Conservation (phyloP, 2,797 vertebrate genomes). For the Poeciliopsis infans region DNA sequence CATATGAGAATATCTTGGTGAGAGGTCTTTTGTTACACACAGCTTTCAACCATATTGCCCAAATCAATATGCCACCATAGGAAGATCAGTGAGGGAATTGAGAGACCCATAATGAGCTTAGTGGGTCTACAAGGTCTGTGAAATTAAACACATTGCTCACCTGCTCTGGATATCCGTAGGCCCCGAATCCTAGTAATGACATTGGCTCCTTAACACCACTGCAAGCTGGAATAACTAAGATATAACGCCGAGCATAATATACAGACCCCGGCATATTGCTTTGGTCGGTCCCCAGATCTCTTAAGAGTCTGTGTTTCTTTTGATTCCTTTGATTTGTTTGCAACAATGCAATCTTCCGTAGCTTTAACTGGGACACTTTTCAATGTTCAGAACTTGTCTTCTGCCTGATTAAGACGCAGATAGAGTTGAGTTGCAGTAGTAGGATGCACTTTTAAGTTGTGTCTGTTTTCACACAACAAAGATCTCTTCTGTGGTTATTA, state of each 20-base stretch:
- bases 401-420: background rate
- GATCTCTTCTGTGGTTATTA: background rate
- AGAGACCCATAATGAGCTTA: constrained; percentile 72
- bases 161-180: constrained; percentile 56
- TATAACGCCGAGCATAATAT: constrained; percentile 40
- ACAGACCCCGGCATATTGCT: constrained; percentile 38
- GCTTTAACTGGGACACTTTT: constrained; percentile 15
- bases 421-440: background rate
- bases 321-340: constrained; percentile 40
- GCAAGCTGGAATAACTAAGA: constrained; percentile 41
- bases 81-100: constrained; percentile 66
- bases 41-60: constrained; percentile 58
- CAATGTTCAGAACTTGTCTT: constrained; percentile 13
- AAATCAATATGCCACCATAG: constrained; percentile 73
- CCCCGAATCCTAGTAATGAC: constrained; percentile 63
- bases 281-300: constrained; percentile 33
- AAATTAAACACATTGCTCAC: constrained; percentile 81
- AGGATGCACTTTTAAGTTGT: background rate
- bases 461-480: background rate
- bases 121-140: constrained; percentile 58
- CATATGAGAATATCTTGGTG: constrained; percentile 34
- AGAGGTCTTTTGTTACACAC: constrained; percentile 64
- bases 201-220: constrained; percentile 38
- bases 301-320: constrained; percentile 26
- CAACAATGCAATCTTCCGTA: constrained; percentile 14